A percentile compares a stretch with the other conserved stretches of the same genome.
Conservation (phyloP, 1,140 invertebrate species). For the Euura lappo region DNA sequence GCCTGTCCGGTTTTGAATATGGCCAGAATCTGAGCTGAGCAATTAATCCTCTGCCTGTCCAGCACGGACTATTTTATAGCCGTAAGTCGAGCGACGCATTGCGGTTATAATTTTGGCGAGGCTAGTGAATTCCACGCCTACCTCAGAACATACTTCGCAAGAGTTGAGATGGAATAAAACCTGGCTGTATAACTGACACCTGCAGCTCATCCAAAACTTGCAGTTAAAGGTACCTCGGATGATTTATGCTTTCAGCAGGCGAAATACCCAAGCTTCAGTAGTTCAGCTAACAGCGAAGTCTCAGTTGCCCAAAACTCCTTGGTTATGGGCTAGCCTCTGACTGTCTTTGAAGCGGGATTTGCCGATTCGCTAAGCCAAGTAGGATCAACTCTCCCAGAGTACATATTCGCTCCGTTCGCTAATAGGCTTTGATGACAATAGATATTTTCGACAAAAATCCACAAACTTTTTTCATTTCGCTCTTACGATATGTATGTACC, state of each 20-base stretch:
- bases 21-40: too few species aligned
- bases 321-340: neutral
- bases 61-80: too few species aligned
- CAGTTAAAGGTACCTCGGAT: conserved; percentile 14
- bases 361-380: conserved; percentile 40
- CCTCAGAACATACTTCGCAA: too few species aligned
- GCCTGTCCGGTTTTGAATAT: too few species aligned
- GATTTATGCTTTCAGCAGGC: conserved; percentile 49
- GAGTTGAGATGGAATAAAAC: neutral
- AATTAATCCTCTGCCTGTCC: too few species aligned
- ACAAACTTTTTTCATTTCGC: neutral
- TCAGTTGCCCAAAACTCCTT: conserved; percentile 18
- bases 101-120: too few species aligned
- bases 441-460: conserved; percentile 28
- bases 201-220: neutral
- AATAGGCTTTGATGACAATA: conserved; percentile 37
- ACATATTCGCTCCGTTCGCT: conserved; percentile 15
- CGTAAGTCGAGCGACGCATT: too few species aligned
- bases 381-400: conserved; percentile 6
- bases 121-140: too few species aligned
- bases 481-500: neutral
- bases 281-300: too few species aligned
- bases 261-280: conserved; percentile 21
- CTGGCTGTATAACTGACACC: neutral
- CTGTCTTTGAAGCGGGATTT: conserved; percentile 28